Base-by-base conservation (phyloP, 2,888 invertebrate genomes). In the Sarcophaga carnaria region DNA sequence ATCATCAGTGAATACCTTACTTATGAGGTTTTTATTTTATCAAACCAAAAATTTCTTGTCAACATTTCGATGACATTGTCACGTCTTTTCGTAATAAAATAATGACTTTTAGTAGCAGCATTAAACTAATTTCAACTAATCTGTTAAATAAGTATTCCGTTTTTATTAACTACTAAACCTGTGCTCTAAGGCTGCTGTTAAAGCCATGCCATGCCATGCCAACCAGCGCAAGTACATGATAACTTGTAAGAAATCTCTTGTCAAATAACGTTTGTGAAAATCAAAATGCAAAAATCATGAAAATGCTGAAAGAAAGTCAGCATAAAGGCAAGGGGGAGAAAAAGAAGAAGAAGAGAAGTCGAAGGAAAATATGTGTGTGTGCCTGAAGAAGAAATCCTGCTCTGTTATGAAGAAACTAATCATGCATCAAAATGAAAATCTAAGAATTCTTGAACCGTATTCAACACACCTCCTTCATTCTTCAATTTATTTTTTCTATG, bases 131-230 rank as follows among this genome's bases (percentile, higher is more conserved):
- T 86, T 83, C 12, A 54, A 66, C 83, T 87, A 83, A 87, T 87
- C 75, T 75, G 66, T 83, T 81, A 81, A 87, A 87, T 70, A 87
- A 80, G 76, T 87, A 71, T 81, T 71, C 75, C 69, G 49, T 78
- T 84, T 75, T 84, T 87, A 87, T 80, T 78, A 83, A 80, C 86
- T 86, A 83, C 69, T 54, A 81, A 87, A 86, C 80, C 86, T 66
- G 66, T 60, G 78, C n/a, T 49, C n/a, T 49, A 14, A 54, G 54
- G 54, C 54, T 54, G 12, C 12, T 17, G 17, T 17, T 54, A 54
- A 14, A 54, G 54, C 54, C 4, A 11, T 49, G 49, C 49, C 49
- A 74, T 5, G 27, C 27, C 37, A 37, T 37, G 37, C 37, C 37
- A 37, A 37, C 37, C 8, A 37, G 37, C 8, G 45, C 63, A 71